Base-by-base conservation (phyloP, 2,113 vertebrate species). In the Oriolus oriolus region DNA sequence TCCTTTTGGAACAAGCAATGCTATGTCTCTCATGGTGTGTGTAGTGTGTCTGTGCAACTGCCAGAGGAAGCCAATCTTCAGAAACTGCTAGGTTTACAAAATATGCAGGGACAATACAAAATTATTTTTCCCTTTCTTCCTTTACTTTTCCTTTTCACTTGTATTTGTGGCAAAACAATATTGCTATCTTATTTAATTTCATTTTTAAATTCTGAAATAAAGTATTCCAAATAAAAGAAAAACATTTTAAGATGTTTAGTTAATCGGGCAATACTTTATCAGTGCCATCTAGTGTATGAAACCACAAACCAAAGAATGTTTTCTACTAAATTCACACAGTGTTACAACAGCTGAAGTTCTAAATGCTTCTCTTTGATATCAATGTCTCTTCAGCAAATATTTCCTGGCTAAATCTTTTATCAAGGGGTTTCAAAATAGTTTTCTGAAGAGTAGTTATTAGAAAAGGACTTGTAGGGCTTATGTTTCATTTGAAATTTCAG, bases 261-360 rank as follows among this genome's bases (percentile, higher is more conserved):
- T 52, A 84, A 81, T 87, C 20, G 16, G 94, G 31, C 59, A 82
- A 26, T 80, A 97, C 37, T 95, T 97, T 96, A 83, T 97, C 68
- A 93, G 79, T 97, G 93, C 87, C 95, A 97, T 96, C 97, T 98
- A 97, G 93, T 96, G 96, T 93, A 90, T 24, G 3, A 26, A 94
- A 57, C 77, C 79, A 78, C 12, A 95, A 76, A 91, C 80, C 2
- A 15, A 86, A 41, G 4, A 37, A 37, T 42, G 75, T 95, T 64
- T 61, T 83, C 26, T 92, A 26, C 42, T 66, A 28, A 79, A 71
- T 87, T 84, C 42, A 57, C 42, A 17, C 60, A n/a, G 20, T 14
- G 2, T 50, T 73, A 33, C 2, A 10, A 12, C 19, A 68, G 61
- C 5, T 94, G 22, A 90, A 39, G 4, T 93, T 70, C 42, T 52